Conservation (phyloP, 1,140 invertebrate genomes). For the Drosophila baimaii region DNA sequence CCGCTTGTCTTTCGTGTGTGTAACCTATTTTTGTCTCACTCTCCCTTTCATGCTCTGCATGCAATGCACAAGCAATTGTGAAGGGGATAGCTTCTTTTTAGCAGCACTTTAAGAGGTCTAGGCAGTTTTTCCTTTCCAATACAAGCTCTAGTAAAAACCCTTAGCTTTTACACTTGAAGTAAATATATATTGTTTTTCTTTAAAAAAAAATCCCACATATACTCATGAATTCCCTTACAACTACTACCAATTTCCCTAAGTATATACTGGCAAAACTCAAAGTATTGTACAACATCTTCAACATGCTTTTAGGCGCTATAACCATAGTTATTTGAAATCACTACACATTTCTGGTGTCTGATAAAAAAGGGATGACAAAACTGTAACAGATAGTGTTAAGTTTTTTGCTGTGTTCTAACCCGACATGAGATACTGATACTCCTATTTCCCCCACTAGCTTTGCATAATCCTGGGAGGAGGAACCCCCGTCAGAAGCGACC, state of each 20-base stretch:
- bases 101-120: too few relatives aligned
- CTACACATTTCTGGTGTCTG: neutral
- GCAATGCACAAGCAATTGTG: too few relatives aligned
- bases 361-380: constrained; percentile 11
- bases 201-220: neutral
- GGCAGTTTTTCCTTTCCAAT: too few relatives aligned
- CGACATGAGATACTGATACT: constrained; percentile 71
- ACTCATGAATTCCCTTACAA: too few relatives aligned
- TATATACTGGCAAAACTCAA: neutral
- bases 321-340: neutral
- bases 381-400: constrained; percentile 9
- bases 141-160: too few relatives aligned
- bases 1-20: too few relatives aligned
- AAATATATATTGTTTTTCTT: too few relatives aligned
- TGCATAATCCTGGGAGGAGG: constrained; percentile 21
- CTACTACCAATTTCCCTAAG: neutral
- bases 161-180: too few relatives aligned
- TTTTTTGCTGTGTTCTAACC: constrained; percentile 26
- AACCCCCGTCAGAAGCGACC: constrained; percentile 49
- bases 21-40: too few relatives aligned
- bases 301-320: constrained; percentile 7
- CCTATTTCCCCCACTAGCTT: constrained; percentile 4
- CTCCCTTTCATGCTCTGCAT: too few relatives aligned
- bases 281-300: constrained; percentile 1
- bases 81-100: too few relatives aligned